These are phyloP conservation scores for Baryphthengus martii DNA, from an alignment of 2,113 vertebrate genomes.

Conservation along the genomic window DNA sequence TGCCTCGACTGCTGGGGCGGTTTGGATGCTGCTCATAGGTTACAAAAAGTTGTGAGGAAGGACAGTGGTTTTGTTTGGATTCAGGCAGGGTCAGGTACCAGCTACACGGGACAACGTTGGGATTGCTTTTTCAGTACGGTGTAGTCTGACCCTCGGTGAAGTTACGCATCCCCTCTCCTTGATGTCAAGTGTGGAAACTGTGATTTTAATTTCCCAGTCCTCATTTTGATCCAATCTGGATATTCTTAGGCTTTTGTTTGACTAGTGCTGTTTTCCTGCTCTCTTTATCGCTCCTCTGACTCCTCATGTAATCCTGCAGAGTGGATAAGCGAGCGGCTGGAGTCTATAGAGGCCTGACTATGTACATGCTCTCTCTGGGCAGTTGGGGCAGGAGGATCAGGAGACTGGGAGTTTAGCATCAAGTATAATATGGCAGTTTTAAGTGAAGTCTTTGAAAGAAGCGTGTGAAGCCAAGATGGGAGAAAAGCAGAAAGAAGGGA, in stretches of 20 bases:
- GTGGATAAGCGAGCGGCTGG: neutral
- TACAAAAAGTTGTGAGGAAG: neutral
- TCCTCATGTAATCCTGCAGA: neutral
- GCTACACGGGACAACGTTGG: neutral
- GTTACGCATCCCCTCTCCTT: neutral
- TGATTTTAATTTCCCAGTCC: neutral
- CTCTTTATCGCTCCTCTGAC: neutral
- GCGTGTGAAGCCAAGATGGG: neutral
- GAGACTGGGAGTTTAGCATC: neutral
- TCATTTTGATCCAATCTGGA: rapidly evolving
- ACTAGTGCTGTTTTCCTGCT: neutral
- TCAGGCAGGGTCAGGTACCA: neutral
- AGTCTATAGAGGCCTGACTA: neutral
- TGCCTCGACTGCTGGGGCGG: rapidly evolving
- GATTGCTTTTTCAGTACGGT: neutral
- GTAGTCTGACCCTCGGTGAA: rapidly evolving
- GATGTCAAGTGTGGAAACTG: neutral
- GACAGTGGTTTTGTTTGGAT: neutral
- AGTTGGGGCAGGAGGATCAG: neutral
- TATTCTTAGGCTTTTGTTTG: neutral
- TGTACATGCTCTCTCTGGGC: neutral
- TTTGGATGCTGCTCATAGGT: rapidly evolving
- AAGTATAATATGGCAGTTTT: neutral
- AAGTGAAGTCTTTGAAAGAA: neutral
- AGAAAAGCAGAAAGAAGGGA: neutral